phyloP scores from a whole-genome alignment of 2,113 vertebrate species.

The Oryzias javanicus region DNA sequence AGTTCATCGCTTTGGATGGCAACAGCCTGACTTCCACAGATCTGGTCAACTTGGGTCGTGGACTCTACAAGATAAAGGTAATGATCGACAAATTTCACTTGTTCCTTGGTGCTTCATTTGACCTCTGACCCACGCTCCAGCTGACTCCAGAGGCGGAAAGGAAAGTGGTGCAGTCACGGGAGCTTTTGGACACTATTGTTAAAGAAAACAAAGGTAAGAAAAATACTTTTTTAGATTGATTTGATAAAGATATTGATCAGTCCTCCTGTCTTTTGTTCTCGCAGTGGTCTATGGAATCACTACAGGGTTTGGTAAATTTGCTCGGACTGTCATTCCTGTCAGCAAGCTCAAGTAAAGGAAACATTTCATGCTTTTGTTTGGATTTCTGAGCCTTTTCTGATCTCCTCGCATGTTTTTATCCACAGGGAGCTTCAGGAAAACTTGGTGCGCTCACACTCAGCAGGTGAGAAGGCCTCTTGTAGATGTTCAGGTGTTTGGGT shows the following conservation, averaged over 20 bases:
- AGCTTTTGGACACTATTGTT: constrained; percentile 93
- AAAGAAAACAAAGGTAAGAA: constrained; percentile 90
- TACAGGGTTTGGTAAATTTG: constrained; percentile 98
- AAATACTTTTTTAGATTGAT: neutral
- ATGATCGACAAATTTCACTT: constrained; percentile 27
- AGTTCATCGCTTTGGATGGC: constrained; percentile 91
- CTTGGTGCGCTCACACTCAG: constrained; percentile 94
- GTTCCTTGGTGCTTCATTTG: constrained; percentile 23
- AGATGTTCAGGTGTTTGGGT: neutral
- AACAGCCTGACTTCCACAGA: constrained; percentile 87
- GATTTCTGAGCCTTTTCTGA: constrained; percentile 3
- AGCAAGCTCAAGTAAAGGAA: constrained; percentile 86
- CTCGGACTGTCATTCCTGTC: constrained; percentile 91
- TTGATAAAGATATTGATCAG: neutral
- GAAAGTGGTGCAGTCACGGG: constrained; percentile 85
- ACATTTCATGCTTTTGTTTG: neutral
- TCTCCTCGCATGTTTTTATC: constrained; percentile 27
- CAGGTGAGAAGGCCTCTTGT: constrained; percentile 78
- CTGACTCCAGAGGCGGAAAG: constrained; percentile 84
- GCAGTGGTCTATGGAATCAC: constrained; percentile 98
- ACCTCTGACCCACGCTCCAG: constrained; percentile 70
- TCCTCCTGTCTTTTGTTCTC: constrained; percentile 34
- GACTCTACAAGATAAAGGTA: constrained; percentile 96
- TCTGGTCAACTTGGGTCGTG: constrained; percentile 89
- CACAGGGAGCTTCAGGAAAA: constrained; percentile 94